Conservation (phyloP, 2,888 invertebrate species). For the Colletes collaris region DNA sequence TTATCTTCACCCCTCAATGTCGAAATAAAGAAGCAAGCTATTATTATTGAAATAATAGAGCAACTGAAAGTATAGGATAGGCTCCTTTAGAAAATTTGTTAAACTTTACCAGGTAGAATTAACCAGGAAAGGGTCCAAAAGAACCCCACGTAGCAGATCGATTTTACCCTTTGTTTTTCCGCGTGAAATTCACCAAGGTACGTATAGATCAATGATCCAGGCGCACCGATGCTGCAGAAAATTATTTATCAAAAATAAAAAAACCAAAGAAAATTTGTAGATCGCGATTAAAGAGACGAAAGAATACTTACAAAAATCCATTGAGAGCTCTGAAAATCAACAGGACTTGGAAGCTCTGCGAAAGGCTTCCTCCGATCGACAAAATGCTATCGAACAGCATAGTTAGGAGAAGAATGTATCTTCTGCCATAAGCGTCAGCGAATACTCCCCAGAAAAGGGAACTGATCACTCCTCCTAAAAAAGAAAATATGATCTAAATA, state of each 20-base stretch:
- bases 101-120: slow-evolving; percentile 84
- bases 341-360: slow-evolving; percentile 86
- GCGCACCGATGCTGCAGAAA: slow-evolving; percentile 83
- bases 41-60: too few relatives aligned
- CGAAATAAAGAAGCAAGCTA: too few relatives aligned
- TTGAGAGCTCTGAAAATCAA: slow-evolving; percentile 86
- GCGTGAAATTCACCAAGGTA: slow-evolving; percentile 89
- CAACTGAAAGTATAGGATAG: too few relatives aligned
- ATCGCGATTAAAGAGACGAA: too few relatives aligned
- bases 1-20: background rate
- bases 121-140: slow-evolving; percentile 87
- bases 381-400: slow-evolving; percentile 84
- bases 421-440: slow-evolving; percentile 90
- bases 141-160: slow-evolving; percentile 87
- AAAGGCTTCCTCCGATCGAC: slow-evolving; percentile 85
- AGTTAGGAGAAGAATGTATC: slow-evolving; percentile 85
- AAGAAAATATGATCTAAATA: background rate
- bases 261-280: too few relatives aligned
- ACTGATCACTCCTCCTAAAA: slow-evolving; percentile 87
- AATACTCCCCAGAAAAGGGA: slow-evolving; percentile 92
- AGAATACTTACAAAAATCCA: slow-evolving; percentile 84
- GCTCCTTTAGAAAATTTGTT: background rate
- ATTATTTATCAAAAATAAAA: background rate
- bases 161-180: slow-evolving; percentile 85
- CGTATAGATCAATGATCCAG: slow-evolving; percentile 86